Evolutionary conservation across 2,797 vertebrate species (phyloP), one percentile per base, ranked within the genome.

Genomic region (Enteromius mattozi): DNA sequence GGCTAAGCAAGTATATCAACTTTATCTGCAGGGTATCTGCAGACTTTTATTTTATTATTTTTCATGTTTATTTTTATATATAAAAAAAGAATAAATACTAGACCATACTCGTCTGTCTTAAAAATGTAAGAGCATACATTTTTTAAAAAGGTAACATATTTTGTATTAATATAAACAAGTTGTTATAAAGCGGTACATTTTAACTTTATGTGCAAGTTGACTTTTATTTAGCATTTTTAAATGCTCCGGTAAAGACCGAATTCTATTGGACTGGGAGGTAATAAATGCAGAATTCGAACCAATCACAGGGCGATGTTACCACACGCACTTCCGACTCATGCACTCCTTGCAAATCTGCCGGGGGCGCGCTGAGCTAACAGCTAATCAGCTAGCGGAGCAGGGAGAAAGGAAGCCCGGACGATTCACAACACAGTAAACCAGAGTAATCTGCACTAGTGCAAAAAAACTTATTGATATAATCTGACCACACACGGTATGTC

Each of bases 41-140:
- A 42, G 72, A 78, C 82, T 83, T 83, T 83, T 83, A 70, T 78
- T 61, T 74, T 24, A 37, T 24, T 7, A 13, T 24, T 47, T 37
- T 4, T 33, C 2, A 42, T 42, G 40, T 42, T 16, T 33, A 65
- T 33, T 33, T 33, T 33, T 65, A 56, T 13, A 27, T 51, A 3
- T 3, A 45, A 6, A 51, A 19, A 51, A 49, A 49, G 1, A 5
- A 49, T 24, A 12, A 16, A 63, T 30, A 16, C 14, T 54, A 14
- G 56, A 35, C 45, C 27, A 33, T 13, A 35, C 21, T 2, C 1
- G 0, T 56, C 19, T 37, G 12, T 56, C 37, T 76, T 59, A 4
- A 17, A 2, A 17, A 5, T 42, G 1, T 24, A 8, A 19, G 10
- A 19, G 8, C 14, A 61, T 37, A 17, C 10, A 2, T n/a, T 42